phyloP scores from a whole-genome alignment of 2,888 invertebrate genomes.

The Temnothorax unifasciatus region DNA sequence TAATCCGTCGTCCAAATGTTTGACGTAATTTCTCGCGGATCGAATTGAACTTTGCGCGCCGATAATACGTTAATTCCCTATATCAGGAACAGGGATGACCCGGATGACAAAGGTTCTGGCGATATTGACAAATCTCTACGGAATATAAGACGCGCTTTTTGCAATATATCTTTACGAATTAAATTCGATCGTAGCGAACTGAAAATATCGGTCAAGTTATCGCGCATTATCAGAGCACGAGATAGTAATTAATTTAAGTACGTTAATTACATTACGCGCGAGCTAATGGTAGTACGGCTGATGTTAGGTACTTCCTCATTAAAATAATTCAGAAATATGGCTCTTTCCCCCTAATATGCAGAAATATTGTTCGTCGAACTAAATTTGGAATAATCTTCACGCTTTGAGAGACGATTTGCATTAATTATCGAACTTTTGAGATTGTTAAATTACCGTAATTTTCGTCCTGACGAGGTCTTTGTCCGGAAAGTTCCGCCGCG shows the following conservation, averaged over 20 bases:
- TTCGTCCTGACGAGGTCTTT: neutral
- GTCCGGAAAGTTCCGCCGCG: neutral
- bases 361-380: neutral
- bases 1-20: slow-evolving; percentile 55
- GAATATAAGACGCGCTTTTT: slow-evolving; percentile 20
- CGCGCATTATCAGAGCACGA: neutral
- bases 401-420: neutral
- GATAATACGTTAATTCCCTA: slow-evolving; percentile 47
- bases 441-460: slow-evolving; percentile 15
- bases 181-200: neutral
- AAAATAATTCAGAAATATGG: neutral
- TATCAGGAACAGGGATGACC: neutral
- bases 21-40: slow-evolving; percentile 54
- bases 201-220: slow-evolving; percentile 29
- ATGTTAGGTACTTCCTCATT: neutral
- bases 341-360: neutral
- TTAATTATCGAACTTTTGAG: slow-evolving; percentile 33
- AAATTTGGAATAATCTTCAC: neutral
- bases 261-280: neutral
- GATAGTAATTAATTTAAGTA: slow-evolving; percentile 17
- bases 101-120: neutral
- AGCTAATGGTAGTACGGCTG: neutral
- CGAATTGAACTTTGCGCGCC: slow-evolving; percentile 50
- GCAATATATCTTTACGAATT: neutral
- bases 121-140: slow-evolving; percentile 32